These are phyloP conservation scores for Sander lucioperca DNA, from an alignment of 2,113 vertebrate genomes.

Conservation along the genomic window DNA sequence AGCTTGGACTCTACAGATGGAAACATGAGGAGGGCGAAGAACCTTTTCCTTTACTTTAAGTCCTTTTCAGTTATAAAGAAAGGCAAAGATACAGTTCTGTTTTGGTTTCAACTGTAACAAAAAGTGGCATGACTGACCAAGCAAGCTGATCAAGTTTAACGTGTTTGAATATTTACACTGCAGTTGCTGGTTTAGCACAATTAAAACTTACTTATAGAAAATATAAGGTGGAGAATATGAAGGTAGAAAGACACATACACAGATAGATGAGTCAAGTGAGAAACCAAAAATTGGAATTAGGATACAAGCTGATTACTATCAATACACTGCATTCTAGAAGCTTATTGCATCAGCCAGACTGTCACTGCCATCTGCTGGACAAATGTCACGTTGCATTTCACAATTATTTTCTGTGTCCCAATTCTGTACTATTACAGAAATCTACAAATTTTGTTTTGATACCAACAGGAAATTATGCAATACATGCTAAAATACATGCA, in stretches of 20 bases:
- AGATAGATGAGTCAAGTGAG: slow-evolving; percentile 1
- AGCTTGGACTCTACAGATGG: slow-evolving; percentile 15
- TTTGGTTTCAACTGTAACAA: slow-evolving; percentile 6
- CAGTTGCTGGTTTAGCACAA: background rate
- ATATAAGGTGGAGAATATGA: background rate
- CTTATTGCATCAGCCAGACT: background rate
- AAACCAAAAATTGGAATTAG: background rate
- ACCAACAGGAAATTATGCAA: background rate
- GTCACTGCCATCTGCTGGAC: slow-evolving; percentile 77
- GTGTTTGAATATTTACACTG: slow-evolving; percentile 6
- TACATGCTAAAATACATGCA: background rate
- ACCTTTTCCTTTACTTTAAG: background rate
- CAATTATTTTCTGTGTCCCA: background rate
- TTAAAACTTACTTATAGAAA: background rate
- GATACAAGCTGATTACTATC: slow-evolving; percentile 12
- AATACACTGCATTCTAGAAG: background rate
- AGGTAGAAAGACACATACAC: background rate
- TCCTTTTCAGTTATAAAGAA: background rate
- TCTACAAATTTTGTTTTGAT: background rate
- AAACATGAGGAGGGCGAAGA: background rate
- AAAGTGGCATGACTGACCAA: background rate
- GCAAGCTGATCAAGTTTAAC: background rate
- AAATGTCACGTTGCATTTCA: slow-evolving; percentile 25
- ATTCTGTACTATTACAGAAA: background rate
- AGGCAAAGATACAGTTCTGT: background rate